Evolutionary conservation across 2,888 invertebrate genomes (phyloP).

Genomic region (Oxycera nigricornis): DNA sequence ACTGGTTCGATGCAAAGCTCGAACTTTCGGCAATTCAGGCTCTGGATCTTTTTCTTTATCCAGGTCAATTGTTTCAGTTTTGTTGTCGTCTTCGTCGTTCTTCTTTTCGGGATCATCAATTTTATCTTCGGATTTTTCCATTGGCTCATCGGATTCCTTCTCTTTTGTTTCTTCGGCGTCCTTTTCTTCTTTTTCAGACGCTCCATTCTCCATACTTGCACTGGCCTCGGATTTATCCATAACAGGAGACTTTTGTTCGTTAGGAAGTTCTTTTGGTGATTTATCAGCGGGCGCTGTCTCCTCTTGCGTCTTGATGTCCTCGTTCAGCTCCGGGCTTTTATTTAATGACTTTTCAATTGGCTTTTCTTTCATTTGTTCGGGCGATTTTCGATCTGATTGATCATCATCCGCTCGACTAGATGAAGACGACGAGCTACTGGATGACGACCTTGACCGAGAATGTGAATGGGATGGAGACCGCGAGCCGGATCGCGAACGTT

Average conservation of each 20-base stretch:
- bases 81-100: constrained; percentile 48
- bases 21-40: constrained; percentile 64
- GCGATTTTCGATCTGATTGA: constrained; percentile 62
- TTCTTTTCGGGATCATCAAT: constrained; percentile 48
- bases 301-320: neutral
- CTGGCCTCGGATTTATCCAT: constrained; percentile 49
- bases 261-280: constrained; percentile 54
- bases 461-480: constrained; percentile 47
- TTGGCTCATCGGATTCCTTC: constrained; percentile 53
- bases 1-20: constrained; percentile 91
- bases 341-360: constrained; percentile 52
- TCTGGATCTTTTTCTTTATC: constrained; percentile 62
- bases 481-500: constrained; percentile 51
- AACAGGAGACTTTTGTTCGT: constrained; percentile 55
- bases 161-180: constrained; percentile 55
- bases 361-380: constrained; percentile 59
- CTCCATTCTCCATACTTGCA: neutral
- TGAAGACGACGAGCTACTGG: constrained; percentile 15
- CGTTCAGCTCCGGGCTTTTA: neutral
- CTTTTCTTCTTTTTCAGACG: constrained; percentile 59
- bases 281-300: constrained; percentile 58
- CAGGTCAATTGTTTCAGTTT: constrained; percentile 62
- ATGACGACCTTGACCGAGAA: neutral
- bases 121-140: constrained; percentile 45
- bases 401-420: constrained; percentile 57